Evolutionary conservation across 2,113 vertebrate genomes (phyloP), one percentile per base, ranked within the genome.

Genomic region (Notarius lentiginosus): DNA sequence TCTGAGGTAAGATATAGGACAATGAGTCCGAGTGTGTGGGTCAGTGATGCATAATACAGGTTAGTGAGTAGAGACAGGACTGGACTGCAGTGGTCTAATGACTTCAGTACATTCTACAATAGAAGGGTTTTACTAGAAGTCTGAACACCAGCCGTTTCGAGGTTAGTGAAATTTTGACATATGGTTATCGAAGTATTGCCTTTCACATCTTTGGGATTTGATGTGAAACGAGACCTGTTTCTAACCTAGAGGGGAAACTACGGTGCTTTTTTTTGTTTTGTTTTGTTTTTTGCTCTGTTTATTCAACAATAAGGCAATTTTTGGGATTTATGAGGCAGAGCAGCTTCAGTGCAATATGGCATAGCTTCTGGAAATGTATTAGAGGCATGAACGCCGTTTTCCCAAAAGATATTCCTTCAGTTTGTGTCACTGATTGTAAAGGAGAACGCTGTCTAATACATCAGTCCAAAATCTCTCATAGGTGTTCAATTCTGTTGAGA

Each of bases 1-100:
- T 68, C 82, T 72, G 85, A 88, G 87, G 87, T 90, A 90, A 90
- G 89, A 87, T n/a, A 7, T 82, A 84, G 87, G 79, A 86, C 27
- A 70, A 83, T 88, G 51, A 82, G 82, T 85, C 76, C 51, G 72
- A 68, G 58, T 53, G 27, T 86, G 53, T 87, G 66, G 79, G 65
- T 75, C 56, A 66, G 60, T 66, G 68, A 68, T 85, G 6, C 70
- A 60, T 22, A 49, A 72, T 75, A 49, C 68, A 63, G 27, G 15
- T 84, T 84, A 61, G 58, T 86, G 63, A 70, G 81, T 51, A 63
- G 80, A 65, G 75, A 22, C 84, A 22, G 61, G 84, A 51, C 60
- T 85, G 56, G 41, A 49, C 56, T 24, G 41, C 30, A 75, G 14
- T 66, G 85, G 56, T 82, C 34, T 41, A 81, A 55, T 51, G 41